A percentile compares a stretch with the other conserved stretches of the same genome.
Evolutionary conservation across 2,113 vertebrate genomes (phyloP).

Genomic region (Pteropus alecto): DNA sequence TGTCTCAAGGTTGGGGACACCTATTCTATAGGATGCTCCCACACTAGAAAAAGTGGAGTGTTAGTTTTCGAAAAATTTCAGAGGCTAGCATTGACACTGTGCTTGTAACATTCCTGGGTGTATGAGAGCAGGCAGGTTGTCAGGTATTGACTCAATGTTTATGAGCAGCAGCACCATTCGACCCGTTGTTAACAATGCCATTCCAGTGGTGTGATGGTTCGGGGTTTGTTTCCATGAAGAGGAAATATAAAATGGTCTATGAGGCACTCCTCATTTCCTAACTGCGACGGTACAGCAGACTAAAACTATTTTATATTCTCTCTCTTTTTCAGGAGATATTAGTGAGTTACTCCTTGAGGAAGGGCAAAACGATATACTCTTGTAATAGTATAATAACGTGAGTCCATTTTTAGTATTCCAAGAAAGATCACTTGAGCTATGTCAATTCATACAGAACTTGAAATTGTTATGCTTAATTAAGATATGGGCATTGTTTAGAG

Average conservation of each 20-base stretch:
- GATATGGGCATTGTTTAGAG: not conserved
- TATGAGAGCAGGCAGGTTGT: not conserved
- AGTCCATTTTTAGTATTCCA: slow-evolving; percentile 4
- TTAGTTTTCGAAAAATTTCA: not conserved
- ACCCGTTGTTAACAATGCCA: not conserved
- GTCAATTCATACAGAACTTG: not conserved
- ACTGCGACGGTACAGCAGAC: not conserved
- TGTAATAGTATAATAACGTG: not conserved
- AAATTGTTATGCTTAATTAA: not conserved
- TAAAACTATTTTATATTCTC: not conserved
- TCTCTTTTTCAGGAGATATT: not conserved
- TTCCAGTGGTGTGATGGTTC: not conserved
- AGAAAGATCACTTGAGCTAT: not conserved
- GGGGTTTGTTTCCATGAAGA: not conserved
- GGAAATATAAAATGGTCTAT: not conserved
- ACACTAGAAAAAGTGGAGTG: not conserved
- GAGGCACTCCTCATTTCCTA: not conserved
- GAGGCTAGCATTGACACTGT: not conserved
- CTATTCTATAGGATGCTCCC: not conserved
- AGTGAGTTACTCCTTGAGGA: not conserved
- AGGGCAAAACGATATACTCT: not conserved
- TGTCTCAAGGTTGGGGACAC: no score
- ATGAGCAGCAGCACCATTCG: not conserved
- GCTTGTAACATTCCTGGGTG: not conserved
- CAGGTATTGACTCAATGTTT: not conserved